A percentile compares a stretch with the other conserved stretches of the same genome.
Conservation (phyloP, 2,113 vertebrate species). For the Phalacrocorax pelagicus region DNA sequence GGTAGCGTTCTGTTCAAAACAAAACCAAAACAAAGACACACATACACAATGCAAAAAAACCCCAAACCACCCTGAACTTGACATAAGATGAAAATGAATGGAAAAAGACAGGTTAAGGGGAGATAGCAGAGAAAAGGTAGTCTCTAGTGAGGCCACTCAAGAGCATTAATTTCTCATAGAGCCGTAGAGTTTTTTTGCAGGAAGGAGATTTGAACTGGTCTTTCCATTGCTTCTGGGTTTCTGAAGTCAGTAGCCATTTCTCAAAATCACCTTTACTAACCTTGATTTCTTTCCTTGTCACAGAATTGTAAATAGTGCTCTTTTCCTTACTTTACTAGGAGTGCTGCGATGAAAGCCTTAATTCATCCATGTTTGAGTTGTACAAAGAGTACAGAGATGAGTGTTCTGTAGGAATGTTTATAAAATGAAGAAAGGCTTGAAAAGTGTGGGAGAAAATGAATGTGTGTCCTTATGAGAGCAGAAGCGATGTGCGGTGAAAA, state of each 20-base stretch:
- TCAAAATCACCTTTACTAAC: background rate
- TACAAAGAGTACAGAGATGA: background rate
- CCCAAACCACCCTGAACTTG: background rate
- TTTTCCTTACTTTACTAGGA: slow-evolving; percentile 16
- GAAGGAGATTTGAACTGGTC: background rate
- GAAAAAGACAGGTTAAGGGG: background rate
- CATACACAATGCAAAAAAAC: background rate
- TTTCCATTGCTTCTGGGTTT: background rate
- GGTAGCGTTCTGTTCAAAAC: background rate
- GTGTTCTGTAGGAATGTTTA: slow-evolving; percentile 20
- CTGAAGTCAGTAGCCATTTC: background rate
- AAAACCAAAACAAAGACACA: background rate
- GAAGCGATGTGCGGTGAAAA: background rate
- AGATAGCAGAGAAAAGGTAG: background rate
- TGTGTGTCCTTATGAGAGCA: background rate
- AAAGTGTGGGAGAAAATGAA: slow-evolving; percentile 13
- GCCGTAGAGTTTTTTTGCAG: background rate
- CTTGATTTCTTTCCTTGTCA: background rate
- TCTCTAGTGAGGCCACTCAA: background rate
- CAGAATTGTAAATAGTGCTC: background rate
- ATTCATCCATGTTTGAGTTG: slow-evolving; percentile 18
- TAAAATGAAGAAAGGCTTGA: slow-evolving; percentile 27
- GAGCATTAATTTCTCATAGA: background rate
- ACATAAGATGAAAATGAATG: background rate
- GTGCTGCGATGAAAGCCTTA: background rate